Evolutionary conservation across 2,113 vertebrate genomes (phyloP), one percentile per base, ranked within the genome.

Genomic region (Brachypteracias leptosomus): DNA sequence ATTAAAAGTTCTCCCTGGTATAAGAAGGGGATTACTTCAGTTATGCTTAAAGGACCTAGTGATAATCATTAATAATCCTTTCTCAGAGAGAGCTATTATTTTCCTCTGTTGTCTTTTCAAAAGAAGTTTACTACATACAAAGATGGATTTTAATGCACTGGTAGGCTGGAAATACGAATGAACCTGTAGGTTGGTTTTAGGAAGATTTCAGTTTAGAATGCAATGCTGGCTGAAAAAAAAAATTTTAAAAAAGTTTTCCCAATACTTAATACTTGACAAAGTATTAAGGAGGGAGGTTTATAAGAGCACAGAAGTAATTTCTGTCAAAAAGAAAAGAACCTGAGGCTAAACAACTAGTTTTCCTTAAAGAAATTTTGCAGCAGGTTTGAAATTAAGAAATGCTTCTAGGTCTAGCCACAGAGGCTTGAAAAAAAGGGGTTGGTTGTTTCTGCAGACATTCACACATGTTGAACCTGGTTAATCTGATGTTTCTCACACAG

Each of bases 391-490:
- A 84, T 72, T 11, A 71, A 72, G 3, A 82, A 58, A 6, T 28
- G 24, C 2, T 76, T 42, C 25, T 5, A 16, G 8, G 13, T 31
- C 58, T 29, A 52, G 20, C 9, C 46, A 29, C 2, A 1, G 16
- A 58, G 35, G n/a, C 51, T 65, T n/a, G 25, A 49, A 26, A 1
- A 1, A 35, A 54, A 47, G 25, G 11, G 3, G 3, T 11, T 28
- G 40, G 8, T 25, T 75, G 5, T 38, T 55, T 49, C 61, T 51
- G 29, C 22, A 71, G 36, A 16, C 9, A 22, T 40, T 80, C 21
- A 17, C 2, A 1, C n/a, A 11, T 5, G 9, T 21, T 2, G 0
- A 58, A 19, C 36, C 42, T 80, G 11, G 40, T 66, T 88, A 57
- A 26, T 1, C 5, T 38, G 58, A 76, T 16, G 21, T 17, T 14